A percentile compares a stretch with the other conserved stretches of the same genome.
These are phyloP conservation scores for Plumapathes pennacea DNA, from an alignment of 92 coral and sea anemone species.

Conservation along the genomic window DNA sequence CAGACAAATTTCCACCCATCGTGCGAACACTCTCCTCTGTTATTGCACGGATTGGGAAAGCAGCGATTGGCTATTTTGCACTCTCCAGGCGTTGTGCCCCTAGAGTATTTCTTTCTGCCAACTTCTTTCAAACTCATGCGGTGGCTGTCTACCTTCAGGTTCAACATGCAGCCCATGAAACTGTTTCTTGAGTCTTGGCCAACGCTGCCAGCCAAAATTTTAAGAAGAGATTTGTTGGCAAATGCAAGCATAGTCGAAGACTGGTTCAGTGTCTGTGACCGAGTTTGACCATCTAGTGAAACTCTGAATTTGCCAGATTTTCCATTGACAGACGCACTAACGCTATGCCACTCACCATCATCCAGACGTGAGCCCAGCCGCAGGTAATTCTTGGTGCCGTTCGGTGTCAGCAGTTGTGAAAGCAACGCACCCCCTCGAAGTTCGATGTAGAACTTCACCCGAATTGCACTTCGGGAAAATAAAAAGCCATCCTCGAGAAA, in stretches of 20 bases:
- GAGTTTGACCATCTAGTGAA: constrained; percentile 34
- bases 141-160: constrained; percentile 69
- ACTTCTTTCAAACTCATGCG: constrained; percentile 35
- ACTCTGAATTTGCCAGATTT: constrained; percentile 38
- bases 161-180: constrained; percentile 84
- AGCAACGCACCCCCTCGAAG: constrained; percentile 59
- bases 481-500: constrained; percentile 69
- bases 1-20: constrained; percentile 56
- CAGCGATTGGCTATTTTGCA: constrained; percentile 62
- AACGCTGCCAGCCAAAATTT: constrained; percentile 56
- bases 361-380: constrained; percentile 64
- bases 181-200: constrained; percentile 50
- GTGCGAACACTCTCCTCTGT: constrained; percentile 67
- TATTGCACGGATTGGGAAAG: constrained; percentile 69
- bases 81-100: constrained; percentile 17
- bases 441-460: constrained; percentile 56
- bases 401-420: constrained; percentile 62
- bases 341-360: constrained; percentile 94
- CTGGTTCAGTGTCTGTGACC: constrained; percentile 42
- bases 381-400: constrained; percentile 46
- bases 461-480: constrained; percentile 62
- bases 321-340: constrained; percentile 49
- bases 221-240: constrained; percentile 64
- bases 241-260: constrained; percentile 52
- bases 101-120: constrained; percentile 18